Base-by-base conservation (phyloP, 2,888 invertebrate species). In the Argyresthia goedartella region DNA sequence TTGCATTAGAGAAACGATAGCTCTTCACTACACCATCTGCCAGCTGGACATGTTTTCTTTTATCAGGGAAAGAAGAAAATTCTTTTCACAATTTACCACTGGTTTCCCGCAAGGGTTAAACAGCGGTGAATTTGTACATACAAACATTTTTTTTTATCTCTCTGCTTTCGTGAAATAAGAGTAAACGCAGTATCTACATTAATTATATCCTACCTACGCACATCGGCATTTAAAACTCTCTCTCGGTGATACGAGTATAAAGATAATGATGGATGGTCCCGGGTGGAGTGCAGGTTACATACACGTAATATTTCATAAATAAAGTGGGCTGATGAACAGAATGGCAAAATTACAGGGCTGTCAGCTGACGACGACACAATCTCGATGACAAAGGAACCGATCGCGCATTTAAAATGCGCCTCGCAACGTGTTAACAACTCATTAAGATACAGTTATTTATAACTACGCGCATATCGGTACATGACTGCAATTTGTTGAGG, bases 271-370 rank as follows among this genome's bases (percentile, higher is more conserved):
- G 59, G 58, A 60, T 62, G 56, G 51, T 54, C 25, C 25, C 25
- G 25, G 57, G 25, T 57, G 62, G 60, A 60, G 63, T 11, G 35
- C 10, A 64, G 66, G 60, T 57, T 54, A 45, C 57, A 60, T 67
- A 64, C 65, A 71, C 66, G 62, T 67, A 67, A 69, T 67, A 68
- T 64, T 62, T 69, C 60, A 65, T 62, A 25, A 25, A 61, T 58
- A 58, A 51, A 42, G 50, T 48, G 62, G 56, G 55, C 57, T 59
- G 62, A 62, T 63, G 62, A 63, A 63, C 55, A 58, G 36, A 48
- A 55, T 57, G 53, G 53, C 46, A 52, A 66, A 69, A 72, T 70
- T 67, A 66, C 59, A 66, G 62, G 60, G 63, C 55, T 58, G 55
- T 51, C 53, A 55, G 57, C 59, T 66, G 67, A 65, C 65, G 66